Evolutionary conservation across 2,113 vertebrate genomes (phyloP).

Genomic region (Petrocephalus microphthalmus): DNA sequence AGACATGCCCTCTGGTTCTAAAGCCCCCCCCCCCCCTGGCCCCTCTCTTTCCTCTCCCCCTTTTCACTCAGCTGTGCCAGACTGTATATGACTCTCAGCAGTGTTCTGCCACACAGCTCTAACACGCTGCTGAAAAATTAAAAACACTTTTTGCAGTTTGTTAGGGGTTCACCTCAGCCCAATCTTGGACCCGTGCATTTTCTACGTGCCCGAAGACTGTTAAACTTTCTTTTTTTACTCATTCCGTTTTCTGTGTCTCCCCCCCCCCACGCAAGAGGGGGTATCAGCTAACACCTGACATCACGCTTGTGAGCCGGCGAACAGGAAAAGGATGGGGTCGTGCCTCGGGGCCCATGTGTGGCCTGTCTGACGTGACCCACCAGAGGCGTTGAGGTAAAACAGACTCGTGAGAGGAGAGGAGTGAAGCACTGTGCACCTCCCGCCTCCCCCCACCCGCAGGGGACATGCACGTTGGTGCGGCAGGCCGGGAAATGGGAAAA

Average conservation of each 20-base stretch:
- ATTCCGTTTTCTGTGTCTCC: conserved; percentile 11
- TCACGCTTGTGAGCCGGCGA: conserved; percentile 34
- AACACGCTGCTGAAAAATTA: conserved; percentile 28
- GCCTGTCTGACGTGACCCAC: conserved; percentile 46
- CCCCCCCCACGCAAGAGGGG: conserved; percentile 33
- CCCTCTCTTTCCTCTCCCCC: neutral
- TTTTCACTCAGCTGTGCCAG: conserved; percentile 23
- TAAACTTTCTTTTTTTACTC: conserved; percentile 29
- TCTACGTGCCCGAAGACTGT: conserved; percentile 21
- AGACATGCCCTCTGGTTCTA: conserved; percentile 5
- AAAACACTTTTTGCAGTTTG: conserved; percentile 35
- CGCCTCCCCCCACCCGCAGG: neutral
- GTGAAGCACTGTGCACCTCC: neutral
- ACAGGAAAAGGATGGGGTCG: conserved; percentile 43
- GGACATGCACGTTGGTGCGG: neutral
- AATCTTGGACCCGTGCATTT: conserved; percentile 35
- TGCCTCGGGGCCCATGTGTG: neutral
- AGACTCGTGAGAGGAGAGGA: conserved; percentile 41
- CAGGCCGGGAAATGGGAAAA: conserved; percentile 10
- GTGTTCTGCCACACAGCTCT: conserved; percentile 35
- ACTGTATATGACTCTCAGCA: conserved; percentile 29
- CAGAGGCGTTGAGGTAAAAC: conserved; percentile 48
- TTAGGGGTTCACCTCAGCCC: conserved; percentile 40
- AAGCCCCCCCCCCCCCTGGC: neutral
- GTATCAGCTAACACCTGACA: conserved; percentile 53